A percentile compares a stretch with the other conserved stretches of the same genome.
Evolutionary conservation across 2,797 vertebrate genomes (phyloP).

Genomic region (Cossypha caffra): DNA sequence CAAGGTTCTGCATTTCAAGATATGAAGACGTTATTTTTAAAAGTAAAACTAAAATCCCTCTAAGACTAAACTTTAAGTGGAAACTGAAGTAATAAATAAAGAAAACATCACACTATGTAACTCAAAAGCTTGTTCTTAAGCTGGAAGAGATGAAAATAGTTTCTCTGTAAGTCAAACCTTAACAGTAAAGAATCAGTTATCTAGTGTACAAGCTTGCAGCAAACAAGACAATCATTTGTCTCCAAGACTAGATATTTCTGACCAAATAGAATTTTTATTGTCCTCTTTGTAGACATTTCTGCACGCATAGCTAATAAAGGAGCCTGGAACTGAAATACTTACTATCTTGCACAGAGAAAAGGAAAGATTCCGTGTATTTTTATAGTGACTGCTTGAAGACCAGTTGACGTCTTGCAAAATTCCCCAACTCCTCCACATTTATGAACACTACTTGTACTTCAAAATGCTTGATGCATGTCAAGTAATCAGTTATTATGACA

Average conservation of each 20-base stretch:
- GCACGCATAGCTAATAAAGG: neutral
- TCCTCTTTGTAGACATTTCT: neutral
- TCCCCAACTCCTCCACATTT: neutral
- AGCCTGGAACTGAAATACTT: neutral
- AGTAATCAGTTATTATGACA: neutral
- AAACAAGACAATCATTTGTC: neutral
- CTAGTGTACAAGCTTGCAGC: neutral
- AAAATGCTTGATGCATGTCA: neutral
- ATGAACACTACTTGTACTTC: neutral
- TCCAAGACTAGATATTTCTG: neutral
- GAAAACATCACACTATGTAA: neutral
- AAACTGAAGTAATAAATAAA: neutral
- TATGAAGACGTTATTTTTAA: conserved; percentile 56
- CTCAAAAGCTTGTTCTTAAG: neutral
- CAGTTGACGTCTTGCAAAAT: neutral
- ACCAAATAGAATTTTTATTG: neutral
- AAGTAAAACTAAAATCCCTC: neutral
- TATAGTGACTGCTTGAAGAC: neutral
- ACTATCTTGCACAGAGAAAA: neutral
- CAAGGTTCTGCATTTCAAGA: conserved; percentile 71
- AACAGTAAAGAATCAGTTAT: neutral
- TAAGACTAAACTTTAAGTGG: neutral
- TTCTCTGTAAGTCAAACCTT: neutral
- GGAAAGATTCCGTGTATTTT: neutral
- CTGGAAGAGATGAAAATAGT: neutral